Conservation (phyloP, 2,888 invertebrate genomes). For the Cheilosia vulpina region DNA sequence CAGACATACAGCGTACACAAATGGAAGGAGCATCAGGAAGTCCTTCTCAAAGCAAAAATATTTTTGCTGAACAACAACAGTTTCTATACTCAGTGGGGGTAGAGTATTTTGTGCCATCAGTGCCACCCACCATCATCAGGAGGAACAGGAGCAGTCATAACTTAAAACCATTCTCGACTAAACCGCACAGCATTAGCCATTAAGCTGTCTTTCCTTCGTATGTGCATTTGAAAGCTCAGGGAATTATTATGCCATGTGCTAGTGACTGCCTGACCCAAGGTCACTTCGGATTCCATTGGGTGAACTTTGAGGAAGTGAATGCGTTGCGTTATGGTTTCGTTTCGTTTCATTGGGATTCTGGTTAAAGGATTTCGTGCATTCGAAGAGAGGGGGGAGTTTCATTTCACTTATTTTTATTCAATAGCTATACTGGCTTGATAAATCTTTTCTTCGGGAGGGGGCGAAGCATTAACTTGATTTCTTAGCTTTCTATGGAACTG, state of each 20-base stretch:
- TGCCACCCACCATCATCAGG: slow-evolving; percentile 11
- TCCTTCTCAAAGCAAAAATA: slow-evolving; percentile 54
- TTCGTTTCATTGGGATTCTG: slow-evolving; percentile 50
- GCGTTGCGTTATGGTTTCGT: slow-evolving; percentile 60
- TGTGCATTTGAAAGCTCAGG: slow-evolving; percentile 70
- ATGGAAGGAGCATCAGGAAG: slow-evolving; percentile 39
- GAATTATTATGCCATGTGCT: slow-evolving; percentile 71
- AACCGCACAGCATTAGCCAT: slow-evolving; percentile 74
- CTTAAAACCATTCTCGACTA: slow-evolving; percentile 72
- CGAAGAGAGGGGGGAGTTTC: neutral
- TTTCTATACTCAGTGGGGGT: slow-evolving; percentile 4
- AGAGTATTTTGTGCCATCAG: neutral
- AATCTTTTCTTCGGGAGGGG: neutral
- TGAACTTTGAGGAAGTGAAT: slow-evolving; percentile 59
- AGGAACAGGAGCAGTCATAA: slow-evolving; percentile 67
- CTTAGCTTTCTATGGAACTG: neutral
- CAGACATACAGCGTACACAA: slow-evolving; percentile 23
- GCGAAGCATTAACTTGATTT: slow-evolving; percentile 1
- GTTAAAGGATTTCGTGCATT: slow-evolving; percentile 28
- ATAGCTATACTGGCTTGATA: neutral
- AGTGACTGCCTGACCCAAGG: slow-evolving; percentile 72
- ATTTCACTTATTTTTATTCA: neutral
- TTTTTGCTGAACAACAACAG: slow-evolving; percentile 49
- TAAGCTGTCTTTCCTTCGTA: slow-evolving; percentile 65
- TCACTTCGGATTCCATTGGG: slow-evolving; percentile 60